Evolutionary conservation across 1,140 invertebrate species (phyloP).

Genomic region (Anoplophora glabripennis): DNA sequence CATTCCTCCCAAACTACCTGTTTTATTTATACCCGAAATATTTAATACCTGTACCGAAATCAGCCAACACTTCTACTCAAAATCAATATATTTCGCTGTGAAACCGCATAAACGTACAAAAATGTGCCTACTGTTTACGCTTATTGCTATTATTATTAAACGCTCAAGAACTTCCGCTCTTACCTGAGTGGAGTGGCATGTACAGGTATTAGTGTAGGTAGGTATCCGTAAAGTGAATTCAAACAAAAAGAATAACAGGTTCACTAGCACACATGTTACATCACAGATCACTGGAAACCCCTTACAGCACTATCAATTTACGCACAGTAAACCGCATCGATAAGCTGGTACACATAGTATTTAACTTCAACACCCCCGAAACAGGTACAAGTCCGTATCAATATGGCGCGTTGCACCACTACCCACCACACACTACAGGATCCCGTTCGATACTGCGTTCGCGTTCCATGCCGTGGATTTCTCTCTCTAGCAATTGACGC

Average conservation of each 20-base stretch:
- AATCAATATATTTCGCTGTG: not conserved
- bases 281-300: not conserved
- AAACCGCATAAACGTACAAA: not conserved
- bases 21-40: too few species aligned
- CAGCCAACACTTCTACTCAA: not conserved
- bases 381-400: conserved; percentile 1
- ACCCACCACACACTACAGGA: conserved; percentile 6
- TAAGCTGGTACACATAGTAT: not conserved
- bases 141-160: not conserved
- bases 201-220: not conserved
- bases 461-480: conserved; percentile 1
- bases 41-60: too few species aligned
- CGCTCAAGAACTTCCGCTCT: not conserved
- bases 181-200: conserved; percentile 1
- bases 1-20: too few species aligned
- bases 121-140: not conserved
- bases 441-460: conserved; percentile 21
- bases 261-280: conserved; percentile 1
- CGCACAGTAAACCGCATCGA: not conserved
- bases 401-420: conserved; percentile 14
- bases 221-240: not conserved
- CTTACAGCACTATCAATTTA: not conserved
- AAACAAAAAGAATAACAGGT: conserved; percentile 10
- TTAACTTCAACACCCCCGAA: conserved; percentile 10
- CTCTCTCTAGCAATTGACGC: conserved; percentile 9